These are phyloP conservation scores for Drosophila helvetica DNA, from an alignment of 2,888 invertebrate genomes.

Conservation along the genomic window DNA sequence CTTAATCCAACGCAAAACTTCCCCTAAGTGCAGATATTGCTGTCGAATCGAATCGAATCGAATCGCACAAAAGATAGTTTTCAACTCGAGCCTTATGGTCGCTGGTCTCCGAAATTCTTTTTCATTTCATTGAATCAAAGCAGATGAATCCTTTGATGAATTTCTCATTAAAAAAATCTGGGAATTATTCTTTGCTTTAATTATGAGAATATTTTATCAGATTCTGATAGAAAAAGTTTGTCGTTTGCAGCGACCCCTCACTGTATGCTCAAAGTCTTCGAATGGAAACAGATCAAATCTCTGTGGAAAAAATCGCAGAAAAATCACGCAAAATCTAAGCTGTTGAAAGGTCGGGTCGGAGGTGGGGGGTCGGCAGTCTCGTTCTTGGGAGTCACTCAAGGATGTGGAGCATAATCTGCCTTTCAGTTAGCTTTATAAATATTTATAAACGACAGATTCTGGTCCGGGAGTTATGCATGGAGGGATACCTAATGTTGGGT, in stretches of 20 bases:
- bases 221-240: neutral
- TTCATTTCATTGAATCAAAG: neutral
- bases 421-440: conserved; percentile 28
- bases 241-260: neutral
- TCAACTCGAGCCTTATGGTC: too few relatives aligned
- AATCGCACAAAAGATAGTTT: neutral
- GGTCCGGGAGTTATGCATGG: conserved; percentile 8
- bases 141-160: too few relatives aligned
- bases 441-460: conserved; percentile 29
- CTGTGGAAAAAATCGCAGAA: conserved; percentile 16
- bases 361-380: neutral
- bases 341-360: neutral
- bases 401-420: conserved; percentile 22
- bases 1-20: neutral
- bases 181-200: neutral
- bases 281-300: neutral
- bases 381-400: conserved; percentile 12
- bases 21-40: too few relatives aligned
- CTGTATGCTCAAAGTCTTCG: neutral
- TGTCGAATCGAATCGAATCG: too few relatives aligned
- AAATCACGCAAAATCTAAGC: conserved; percentile 26
- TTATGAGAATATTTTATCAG: neutral
- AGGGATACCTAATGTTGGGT: conserved; percentile 11
- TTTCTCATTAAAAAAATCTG: neutral
- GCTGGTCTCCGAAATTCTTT: too few relatives aligned